Evolutionary conservation across 2,113 vertebrate genomes (phyloP), one percentile per base, ranked within the genome.

Genomic region (Fregetta grallaria): DNA sequence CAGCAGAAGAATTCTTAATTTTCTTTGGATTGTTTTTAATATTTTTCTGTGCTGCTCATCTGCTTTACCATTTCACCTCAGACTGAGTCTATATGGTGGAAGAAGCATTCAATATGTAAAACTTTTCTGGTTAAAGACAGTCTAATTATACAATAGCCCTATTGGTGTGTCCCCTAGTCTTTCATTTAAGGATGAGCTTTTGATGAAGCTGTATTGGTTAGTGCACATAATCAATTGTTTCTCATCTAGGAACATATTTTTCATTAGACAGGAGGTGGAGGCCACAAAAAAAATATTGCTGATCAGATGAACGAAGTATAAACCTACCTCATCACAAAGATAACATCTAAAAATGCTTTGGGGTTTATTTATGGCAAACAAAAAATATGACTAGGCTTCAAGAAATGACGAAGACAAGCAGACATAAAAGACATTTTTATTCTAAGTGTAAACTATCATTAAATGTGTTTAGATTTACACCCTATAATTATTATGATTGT

Each of bases 401-500:
- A 98, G 96, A 97, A 97, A 96, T 93, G 89, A 97, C 74, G 86
- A 98, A 98, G 97, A 98, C 97, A 97, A 87, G 89, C 96, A 96
- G 96, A 97, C 94, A 96, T 96, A 97, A 97, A 97, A 98, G 97
- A 97, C 93, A 76, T 95, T 97, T 97, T 97, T 97, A 97, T 95
- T 97, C 96, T 96, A 97, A 96, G 87, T 95, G 90, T 96, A 97
- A 96, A 97, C 97, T 98, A 97, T 97, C 97, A 98, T 98, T 98
- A 98, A 98, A 94, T 97, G 93, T 97, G 97, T 96, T 98, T 98
- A 97, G 96, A 97, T 98, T 98, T 97, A 94, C 38, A 98, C 94
- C 90, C 96, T 98, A 94, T 98, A 98, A 98, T 98, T 98, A 98
- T 98, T 98, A 98, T 98, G 98, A 98, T 98, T 98, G 97, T 97